Conservation (phyloP, 2,113 vertebrate species). For the Egretta garzetta region DNA sequence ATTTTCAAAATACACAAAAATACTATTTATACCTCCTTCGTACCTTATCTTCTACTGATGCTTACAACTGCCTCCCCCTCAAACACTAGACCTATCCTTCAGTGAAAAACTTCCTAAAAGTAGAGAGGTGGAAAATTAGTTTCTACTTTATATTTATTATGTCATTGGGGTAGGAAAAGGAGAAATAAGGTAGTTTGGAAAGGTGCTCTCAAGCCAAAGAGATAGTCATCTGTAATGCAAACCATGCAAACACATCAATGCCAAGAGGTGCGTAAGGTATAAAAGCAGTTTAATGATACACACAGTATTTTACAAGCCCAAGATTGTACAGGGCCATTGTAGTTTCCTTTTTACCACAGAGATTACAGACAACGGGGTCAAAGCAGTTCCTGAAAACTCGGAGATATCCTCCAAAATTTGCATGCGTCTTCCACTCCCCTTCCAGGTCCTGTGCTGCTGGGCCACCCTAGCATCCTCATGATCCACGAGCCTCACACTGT, state of each 20-base stretch:
- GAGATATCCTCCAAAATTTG: background rate
- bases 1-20: background rate
- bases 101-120: background rate
- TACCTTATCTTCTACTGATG: background rate
- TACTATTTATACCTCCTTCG: background rate
- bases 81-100: background rate
- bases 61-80: background rate
- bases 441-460: background rate
- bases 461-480: fast-evolving
- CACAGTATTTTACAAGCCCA: background rate
- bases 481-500: fast-evolving
- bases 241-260: background rate
- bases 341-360: background rate
- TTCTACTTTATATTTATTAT: background rate
- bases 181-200: background rate
- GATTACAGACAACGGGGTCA: fast-evolving
- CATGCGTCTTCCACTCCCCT: fast-evolving
- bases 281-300: background rate
- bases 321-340: background rate
- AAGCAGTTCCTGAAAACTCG: background rate
- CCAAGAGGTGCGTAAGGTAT: background rate
- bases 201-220: background rate
- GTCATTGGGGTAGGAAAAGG: background rate
- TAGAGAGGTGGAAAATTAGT: background rate
- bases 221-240: background rate